Evolutionary conservation across 1,140 invertebrate genomes (phyloP).

Genomic region (Meteorus sp.): DNA sequence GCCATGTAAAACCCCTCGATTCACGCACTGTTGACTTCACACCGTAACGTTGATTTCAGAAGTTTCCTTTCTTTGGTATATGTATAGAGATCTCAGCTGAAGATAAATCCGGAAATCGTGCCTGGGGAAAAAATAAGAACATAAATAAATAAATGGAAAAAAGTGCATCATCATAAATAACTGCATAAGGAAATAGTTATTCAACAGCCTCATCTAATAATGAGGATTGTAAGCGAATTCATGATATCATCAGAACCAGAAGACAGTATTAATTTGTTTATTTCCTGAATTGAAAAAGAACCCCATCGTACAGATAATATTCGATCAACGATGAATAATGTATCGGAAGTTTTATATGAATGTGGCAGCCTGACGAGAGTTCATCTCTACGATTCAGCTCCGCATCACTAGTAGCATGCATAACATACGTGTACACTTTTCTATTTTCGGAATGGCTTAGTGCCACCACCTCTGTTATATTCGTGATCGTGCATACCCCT

Average conservation of each 20-base stretch:
- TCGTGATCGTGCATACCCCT: conserved; percentile 22
- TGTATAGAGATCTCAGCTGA: neutral
- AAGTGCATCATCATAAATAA: conserved; percentile 1
- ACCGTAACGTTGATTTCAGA: conserved; percentile 49
- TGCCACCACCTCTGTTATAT: neutral
- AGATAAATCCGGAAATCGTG: conserved; percentile 10
- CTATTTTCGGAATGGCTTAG: conserved; percentile 9
- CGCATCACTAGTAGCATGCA: too few species aligned
- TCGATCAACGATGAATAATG: too few species aligned
- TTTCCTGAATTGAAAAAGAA: too few species aligned
- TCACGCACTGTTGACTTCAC: conserved; percentile 46
- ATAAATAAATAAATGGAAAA: neutral
- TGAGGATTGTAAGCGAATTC: too few species aligned
- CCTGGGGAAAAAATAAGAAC: conserved; percentile 1
- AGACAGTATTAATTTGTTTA: too few species aligned
- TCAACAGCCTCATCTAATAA: too few species aligned
- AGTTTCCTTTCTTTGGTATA: conserved; percentile 41
- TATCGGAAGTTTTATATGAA: too few species aligned
- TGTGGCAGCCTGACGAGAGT: too few species aligned
- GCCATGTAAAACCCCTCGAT: conserved; percentile 39
- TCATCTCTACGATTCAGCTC: too few species aligned
- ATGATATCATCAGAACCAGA: too few species aligned
- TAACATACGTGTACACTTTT: neutral
- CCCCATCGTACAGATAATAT: too few species aligned
- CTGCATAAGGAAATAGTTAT: neutral